Evolutionary conservation across 2,888 invertebrate genomes (phyloP), one percentile per base, ranked within the genome.

Genomic region (Nudaria mundana): DNA sequence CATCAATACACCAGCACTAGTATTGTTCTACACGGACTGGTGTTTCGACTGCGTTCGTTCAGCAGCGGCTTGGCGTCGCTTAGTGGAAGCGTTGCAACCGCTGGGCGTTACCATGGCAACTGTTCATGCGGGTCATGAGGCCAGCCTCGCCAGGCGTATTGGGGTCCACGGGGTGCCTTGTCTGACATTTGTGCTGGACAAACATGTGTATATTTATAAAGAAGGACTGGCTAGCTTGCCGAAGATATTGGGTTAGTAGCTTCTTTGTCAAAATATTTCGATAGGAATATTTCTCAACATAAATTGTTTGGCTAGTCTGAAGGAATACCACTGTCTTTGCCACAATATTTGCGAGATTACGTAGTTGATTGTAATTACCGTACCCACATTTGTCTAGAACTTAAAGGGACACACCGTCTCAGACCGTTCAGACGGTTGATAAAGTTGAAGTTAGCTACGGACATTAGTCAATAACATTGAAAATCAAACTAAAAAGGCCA

Each of bases 11-110:
- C 97, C 98, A 6, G 94, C 96, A 43, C 84, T 98, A 40, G 91
- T 98, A 32, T 92, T 98, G 57, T 96, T 97, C 76, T 98, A 97
- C 81, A 94, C 96, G 5, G 98, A 98, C 78, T 97, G 97, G 95
- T 98, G 98, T 74, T 96, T 97, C 76, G 93, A 95, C 32, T 98
- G 98, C 76, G 92, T 97, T 49, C 94, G 93, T 63, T 93, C 95
- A n/a, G 96, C 97, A 30, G 94, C 94, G 0, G 91, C 95, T 6
- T 96, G 97, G 92, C 91, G 95, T 33, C 92, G 95, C 49, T 88
- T 98, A 35, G 93, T 96, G 26, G 95, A 96, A 61, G 95, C 97
- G 29, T 81, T 98, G 37, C 95, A 97, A 70, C 95, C 95, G 0
- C 73, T 94, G 24, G 98, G 98, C 53, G 91, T 96, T 38, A 93